Conservation (phyloP, 1,140 invertebrate species). For the Copidosoma floridanum region DNA sequence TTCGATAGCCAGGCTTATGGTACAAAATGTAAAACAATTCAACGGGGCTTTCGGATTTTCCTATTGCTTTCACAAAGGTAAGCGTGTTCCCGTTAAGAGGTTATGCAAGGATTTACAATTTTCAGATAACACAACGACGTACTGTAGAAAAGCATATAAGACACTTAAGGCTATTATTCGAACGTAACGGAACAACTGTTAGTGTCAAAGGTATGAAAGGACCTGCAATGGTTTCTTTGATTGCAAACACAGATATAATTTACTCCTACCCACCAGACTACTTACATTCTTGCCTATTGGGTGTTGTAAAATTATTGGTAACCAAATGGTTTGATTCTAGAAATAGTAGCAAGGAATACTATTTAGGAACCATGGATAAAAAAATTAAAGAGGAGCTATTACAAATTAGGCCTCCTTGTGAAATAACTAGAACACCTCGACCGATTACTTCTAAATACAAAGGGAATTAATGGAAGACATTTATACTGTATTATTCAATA, state of each 20-base stretch:
- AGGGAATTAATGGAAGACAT: slow-evolving; percentile 29
- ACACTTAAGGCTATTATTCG: too few species aligned
- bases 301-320: neutral
- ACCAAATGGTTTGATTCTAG: neutral
- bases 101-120: neutral
- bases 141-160: neutral
- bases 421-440: slow-evolving; percentile 6
- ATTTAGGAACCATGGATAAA: neutral
- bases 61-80: neutral
- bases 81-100: neutral
- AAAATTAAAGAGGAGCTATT: neutral
- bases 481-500: slow-evolving; percentile 24
- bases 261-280: slow-evolving; percentile 1
- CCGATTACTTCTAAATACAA: neutral
- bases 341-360: slow-evolving; percentile 1
- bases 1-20: neutral
- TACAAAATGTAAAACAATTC: slow-evolving; percentile 1
- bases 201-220: slow-evolving; percentile 6
- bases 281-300: neutral
- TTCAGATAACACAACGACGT: neutral
- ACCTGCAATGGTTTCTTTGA: neutral
- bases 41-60: neutral
- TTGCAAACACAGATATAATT: neutral
- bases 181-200: too few species aligned
- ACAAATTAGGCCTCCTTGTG: neutral